A percentile compares a stretch with the other conserved stretches of the same genome.
These are phyloP conservation scores for Xiphorhynchus erythropygius DNA, from an alignment of 2,797 vertebrate species.

Conservation along the genomic window DNA sequence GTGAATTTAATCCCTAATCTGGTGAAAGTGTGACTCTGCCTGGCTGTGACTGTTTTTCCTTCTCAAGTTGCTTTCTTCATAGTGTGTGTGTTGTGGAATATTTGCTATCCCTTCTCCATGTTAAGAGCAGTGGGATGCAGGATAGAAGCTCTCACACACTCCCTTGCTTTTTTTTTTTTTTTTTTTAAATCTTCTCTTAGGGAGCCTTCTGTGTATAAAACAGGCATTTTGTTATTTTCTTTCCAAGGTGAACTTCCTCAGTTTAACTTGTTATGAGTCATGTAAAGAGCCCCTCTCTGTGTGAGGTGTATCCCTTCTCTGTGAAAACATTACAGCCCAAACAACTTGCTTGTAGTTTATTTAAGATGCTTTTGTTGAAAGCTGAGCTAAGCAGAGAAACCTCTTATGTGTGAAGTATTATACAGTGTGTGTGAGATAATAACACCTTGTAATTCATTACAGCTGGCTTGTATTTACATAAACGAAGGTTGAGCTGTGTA, in stretches of 20 bases:
- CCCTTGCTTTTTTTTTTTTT: background rate
- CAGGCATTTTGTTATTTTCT: slow-evolving; percentile 61
- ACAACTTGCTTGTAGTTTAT: slow-evolving; percentile 81
- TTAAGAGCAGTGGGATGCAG: background rate
- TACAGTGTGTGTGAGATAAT: slow-evolving; percentile 76
- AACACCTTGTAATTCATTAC: slow-evolving; percentile 84
- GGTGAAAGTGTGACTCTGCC: background rate
- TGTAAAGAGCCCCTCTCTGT: slow-evolving; percentile 80
- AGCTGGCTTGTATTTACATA: slow-evolving; percentile 84
- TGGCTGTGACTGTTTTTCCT: background rate
- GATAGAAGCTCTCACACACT: background rate
- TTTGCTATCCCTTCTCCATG: background rate
- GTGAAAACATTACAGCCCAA: slow-evolving; percentile 83
- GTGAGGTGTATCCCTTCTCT: slow-evolving; percentile 81
- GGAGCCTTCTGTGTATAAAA: slow-evolving; percentile 57
- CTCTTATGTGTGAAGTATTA: slow-evolving; percentile 76
- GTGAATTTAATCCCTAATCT: background rate
- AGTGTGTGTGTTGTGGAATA: background rate
- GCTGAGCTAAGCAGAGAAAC: slow-evolving; percentile 75
- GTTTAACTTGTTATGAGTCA: slow-evolving; percentile 80
- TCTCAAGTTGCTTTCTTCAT: background rate
- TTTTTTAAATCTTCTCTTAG: background rate
- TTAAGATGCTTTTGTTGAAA: slow-evolving; percentile 84
- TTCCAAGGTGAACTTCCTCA: slow-evolving; percentile 74
- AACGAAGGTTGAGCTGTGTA: slow-evolving; percentile 80